Conservation (phyloP, 2,888 invertebrate genomes). For the Phyllotreta cruciferae region DNA sequence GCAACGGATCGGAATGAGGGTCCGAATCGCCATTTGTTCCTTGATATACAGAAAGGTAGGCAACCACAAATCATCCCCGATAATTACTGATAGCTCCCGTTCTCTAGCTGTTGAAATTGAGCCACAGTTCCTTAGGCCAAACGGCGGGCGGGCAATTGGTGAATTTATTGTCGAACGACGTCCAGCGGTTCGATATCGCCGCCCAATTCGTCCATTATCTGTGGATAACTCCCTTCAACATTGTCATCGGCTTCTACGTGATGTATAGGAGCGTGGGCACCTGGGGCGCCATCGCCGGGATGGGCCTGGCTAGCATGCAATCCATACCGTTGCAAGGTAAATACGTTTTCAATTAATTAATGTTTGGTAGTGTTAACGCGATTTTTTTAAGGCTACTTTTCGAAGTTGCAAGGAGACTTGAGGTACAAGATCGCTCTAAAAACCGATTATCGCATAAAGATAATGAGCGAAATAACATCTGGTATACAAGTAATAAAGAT, state of each 20-base stretch:
- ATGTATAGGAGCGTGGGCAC: constrained; percentile 65
- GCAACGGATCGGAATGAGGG: constrained; percentile 76
- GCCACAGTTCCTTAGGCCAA: constrained; percentile 75
- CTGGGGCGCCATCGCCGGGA: constrained; percentile 66
- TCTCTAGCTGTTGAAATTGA: constrained; percentile 67
- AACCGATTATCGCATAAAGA: constrained; percentile 72
- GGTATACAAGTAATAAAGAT: constrained; percentile 81
- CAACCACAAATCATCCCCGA: neutral
- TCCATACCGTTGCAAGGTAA: constrained; percentile 64
- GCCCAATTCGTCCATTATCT: constrained; percentile 75
- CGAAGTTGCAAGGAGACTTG: constrained; percentile 59
- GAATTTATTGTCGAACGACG: constrained; percentile 86
- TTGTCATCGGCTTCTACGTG: constrained; percentile 68
- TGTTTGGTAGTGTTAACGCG: neutral
- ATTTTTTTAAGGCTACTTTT: constrained; percentile 59
- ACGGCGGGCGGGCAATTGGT: constrained; percentile 86
- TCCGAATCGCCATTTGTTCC: constrained; percentile 79
- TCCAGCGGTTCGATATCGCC: constrained; percentile 79
- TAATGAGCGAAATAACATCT: constrained; percentile 78
- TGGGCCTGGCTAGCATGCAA: constrained; percentile 65
- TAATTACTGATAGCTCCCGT: neutral
- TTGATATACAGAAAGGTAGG: constrained; percentile 83
- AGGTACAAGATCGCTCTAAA: constrained; percentile 61
- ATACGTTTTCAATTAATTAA: neutral
- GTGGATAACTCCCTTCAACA: constrained; percentile 82